Base-by-base conservation (phyloP, 2,113 vertebrate genomes). In the Cervus canadensis region DNA sequence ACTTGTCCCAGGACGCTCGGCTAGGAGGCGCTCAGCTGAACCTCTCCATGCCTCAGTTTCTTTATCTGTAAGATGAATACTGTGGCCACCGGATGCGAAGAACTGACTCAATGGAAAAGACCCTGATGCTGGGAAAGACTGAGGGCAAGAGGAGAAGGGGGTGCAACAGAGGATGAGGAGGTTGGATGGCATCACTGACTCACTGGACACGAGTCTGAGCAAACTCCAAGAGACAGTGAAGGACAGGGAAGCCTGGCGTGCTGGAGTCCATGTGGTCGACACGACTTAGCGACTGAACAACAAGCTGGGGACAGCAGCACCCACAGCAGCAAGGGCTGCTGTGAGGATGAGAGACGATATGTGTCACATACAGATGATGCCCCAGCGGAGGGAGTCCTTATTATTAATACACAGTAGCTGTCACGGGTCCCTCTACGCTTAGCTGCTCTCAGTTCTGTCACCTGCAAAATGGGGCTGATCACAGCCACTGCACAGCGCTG, bases 301-400 rank as follows among this genome's bases (percentile, higher is more conserved):
- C 62, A 21, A 67, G 64, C 33, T 36, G 54, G n/a, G 48, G 52
- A 17, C 28, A 2, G 52, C 52, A 5, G 13, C 4, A 17, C 54
- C 62, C 3, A 3, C 0, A 6, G 60, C 50, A 10, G 54, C 60
- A 25, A 11, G 28, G n/a, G 52, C 0, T 11, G 17, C 50, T 5
- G 40, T 1, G 56, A 59, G 79, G 36, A 45, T 5, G 30, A 26
- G 2, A 40, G n/a, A 8, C 2, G 1, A 6, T 0, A 5, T 0
- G 9, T 3, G 12, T 6, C 83, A 19, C 30, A 8, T 1, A 12
- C 87, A 4, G 16, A 48, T 28, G 4, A 11, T 0, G 3, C 57
- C 19, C 48, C 50, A 16, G 57, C 13, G 45, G 64, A 26, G 56
- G 1, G 40, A 4, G 52, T 13, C 45, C 50, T 67, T 25, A 13